These are phyloP conservation scores for Antechinus stuartii DNA, from an alignment of 2,113 vertebrate species.

Conservation along the genomic window DNA sequence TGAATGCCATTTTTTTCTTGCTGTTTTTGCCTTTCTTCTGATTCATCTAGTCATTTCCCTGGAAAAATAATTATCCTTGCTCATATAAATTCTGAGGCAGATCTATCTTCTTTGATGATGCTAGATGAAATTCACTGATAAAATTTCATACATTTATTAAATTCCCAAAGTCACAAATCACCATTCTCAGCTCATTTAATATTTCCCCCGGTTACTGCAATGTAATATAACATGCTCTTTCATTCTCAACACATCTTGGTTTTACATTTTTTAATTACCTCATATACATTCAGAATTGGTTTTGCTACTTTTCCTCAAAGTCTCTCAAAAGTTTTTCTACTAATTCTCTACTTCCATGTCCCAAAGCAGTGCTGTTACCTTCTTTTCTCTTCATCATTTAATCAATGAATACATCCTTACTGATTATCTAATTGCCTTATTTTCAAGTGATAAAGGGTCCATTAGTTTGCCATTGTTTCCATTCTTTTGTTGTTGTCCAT, in stretches of 20 bases:
- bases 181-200: slow-evolving; percentile 65
- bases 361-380: slow-evolving; percentile 58
- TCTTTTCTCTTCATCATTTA: background rate
- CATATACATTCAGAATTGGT: slow-evolving; percentile 69
- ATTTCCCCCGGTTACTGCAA: slow-evolving; percentile 65
- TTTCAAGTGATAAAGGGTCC: background rate
- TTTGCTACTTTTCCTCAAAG: slow-evolving; percentile 61
- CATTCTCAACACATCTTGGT: slow-evolving; percentile 67
- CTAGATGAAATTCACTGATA: slow-evolving; percentile 71
- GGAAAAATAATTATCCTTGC: slow-evolving; percentile 69
- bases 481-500: background rate
- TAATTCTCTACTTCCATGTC: slow-evolving; percentile 63
- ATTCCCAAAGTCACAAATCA: slow-evolving; percentile 63
- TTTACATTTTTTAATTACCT: slow-evolving; percentile 70
- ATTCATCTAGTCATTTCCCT: slow-evolving; percentile 66
- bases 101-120: slow-evolving; percentile 61
- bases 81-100: slow-evolving; percentile 63
- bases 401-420: background rate
- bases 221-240: slow-evolving; percentile 56
- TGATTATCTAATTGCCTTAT: background rate
- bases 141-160: slow-evolving; percentile 74
- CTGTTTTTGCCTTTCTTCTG: slow-evolving; percentile 65
- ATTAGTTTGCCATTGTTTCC: background rate
- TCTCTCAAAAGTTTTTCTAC: slow-evolving; percentile 64
- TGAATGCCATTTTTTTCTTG: background rate